Conservation (phyloP, 2,888 invertebrate genomes). For the Phortica okadai region DNA sequence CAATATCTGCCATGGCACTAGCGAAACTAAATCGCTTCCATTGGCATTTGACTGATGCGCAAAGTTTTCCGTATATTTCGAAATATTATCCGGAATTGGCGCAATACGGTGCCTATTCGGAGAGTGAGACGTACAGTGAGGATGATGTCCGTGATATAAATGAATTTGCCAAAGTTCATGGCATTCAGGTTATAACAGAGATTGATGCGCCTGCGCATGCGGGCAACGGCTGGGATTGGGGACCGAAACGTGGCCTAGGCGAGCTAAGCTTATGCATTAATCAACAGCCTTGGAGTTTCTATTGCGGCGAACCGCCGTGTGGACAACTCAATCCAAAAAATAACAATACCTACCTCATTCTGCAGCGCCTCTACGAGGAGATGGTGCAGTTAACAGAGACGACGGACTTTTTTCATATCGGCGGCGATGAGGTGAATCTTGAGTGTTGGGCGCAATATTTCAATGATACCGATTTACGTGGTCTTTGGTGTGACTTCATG, state of each 20-base stretch:
- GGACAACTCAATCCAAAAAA: slow-evolving; percentile 91
- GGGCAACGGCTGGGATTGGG: slow-evolving; percentile 92
- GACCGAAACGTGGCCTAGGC: slow-evolving; percentile 85
- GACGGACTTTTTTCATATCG: slow-evolving; percentile 88
- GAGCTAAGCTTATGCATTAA: slow-evolving; percentile 89
- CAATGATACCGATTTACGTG: slow-evolving; percentile 86
- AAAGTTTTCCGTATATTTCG: slow-evolving; percentile 92
- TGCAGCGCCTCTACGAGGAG: slow-evolving; percentile 86
- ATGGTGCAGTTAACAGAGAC: slow-evolving; percentile 85
- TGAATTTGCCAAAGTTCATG: slow-evolving; percentile 86
- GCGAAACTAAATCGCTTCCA: slow-evolving; percentile 95
- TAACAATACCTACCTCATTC: slow-evolving; percentile 84
- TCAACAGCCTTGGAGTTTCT: slow-evolving; percentile 87
- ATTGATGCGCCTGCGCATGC: slow-evolving; percentile 94
- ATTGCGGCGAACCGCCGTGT: slow-evolving; percentile 91
- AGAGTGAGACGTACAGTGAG: slow-evolving; percentile 84
- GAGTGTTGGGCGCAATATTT: slow-evolving; percentile 87
- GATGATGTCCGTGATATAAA: slow-evolving; percentile 85
- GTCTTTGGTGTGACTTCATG: slow-evolving; percentile 88
- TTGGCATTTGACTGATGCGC: slow-evolving; percentile 94
- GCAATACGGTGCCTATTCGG: slow-evolving; percentile 90
- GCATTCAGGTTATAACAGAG: slow-evolving; percentile 91
- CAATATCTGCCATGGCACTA: slow-evolving; percentile 91
- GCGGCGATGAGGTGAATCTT: slow-evolving; percentile 83
- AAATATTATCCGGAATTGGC: slow-evolving; percentile 86